Evolutionary conservation across 2,888 invertebrate species (phyloP), one percentile per base, ranked within the genome.

Genomic region (Amiota mariae): DNA sequence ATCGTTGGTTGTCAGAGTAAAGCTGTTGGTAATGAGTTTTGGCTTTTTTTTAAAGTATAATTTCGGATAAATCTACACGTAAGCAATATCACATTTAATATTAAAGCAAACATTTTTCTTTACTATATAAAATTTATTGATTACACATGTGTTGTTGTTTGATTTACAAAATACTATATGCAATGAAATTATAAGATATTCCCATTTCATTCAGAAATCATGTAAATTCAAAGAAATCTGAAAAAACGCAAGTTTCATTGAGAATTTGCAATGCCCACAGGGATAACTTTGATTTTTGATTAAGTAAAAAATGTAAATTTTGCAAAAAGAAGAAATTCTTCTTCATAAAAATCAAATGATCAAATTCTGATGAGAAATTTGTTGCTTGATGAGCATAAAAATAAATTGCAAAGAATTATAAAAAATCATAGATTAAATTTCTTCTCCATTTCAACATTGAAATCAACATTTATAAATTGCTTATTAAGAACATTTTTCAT

Each of bases 271-370:
- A 80, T 84, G 80, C 84, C 85, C 67, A 64, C 76, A 81, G 63
- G 85, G 82, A 85, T 84, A 82, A 80, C 75, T 75, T 67, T 64
- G 72, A 61, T 54, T 66, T 73, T 67, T 75, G 84, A 81, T 84
- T 85, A 85, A 4, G 36, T 36, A 36, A 80, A 80, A 79, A 77
- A 82, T 82, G 82, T 73, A 84, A 82, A 85, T 85, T 76, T 80
- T 47, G 72, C 67, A 46, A 63, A 36, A 36, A 36, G 8, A 2
- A 36, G 36, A 6, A 36, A 36, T 6, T 36, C 1, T 24, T 24
- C 24, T 24, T 24, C 24, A 24, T 24, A 24, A 15, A 1, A 59
- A 59, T 59, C 59, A 15, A 59, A 59, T 20, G 20, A 10, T 10
- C 15, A 59, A 18, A 54, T 15, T 15, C 15, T 59, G 59, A 20